phyloP scores from a whole-genome alignment of 2,113 vertebrate genomes.

The Podarcis muralis region DNA sequence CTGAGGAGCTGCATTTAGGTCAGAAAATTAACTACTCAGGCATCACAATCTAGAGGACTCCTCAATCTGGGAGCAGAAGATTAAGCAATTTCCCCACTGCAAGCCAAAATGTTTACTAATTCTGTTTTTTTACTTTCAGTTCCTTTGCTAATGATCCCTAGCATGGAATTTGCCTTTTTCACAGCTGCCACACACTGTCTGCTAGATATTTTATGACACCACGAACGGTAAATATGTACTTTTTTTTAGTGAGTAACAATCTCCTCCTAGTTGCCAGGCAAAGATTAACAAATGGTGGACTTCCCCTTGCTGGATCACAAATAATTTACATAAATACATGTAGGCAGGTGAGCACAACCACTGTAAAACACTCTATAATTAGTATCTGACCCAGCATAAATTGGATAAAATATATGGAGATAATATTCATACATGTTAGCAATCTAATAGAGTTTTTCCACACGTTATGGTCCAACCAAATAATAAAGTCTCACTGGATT shows the following conservation, averaged over 20 bases:
- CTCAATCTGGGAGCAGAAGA: slow-evolving; percentile 21
- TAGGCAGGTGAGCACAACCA: background rate
- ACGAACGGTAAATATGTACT: too few relatives aligned
- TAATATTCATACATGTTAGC: background rate
- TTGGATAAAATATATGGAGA: background rate
- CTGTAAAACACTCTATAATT: background rate
- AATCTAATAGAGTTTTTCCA: background rate
- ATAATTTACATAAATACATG: too few relatives aligned
- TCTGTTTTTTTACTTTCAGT: too few relatives aligned
- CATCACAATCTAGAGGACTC: background rate
- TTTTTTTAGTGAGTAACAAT: too few relatives aligned
- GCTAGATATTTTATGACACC: too few relatives aligned
- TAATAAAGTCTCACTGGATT: background rate
- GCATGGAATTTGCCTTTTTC: too few relatives aligned
- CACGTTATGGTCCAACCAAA: background rate
- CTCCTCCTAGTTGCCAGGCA: too few relatives aligned
- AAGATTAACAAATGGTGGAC: too few relatives aligned
- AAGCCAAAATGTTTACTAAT: too few relatives aligned
- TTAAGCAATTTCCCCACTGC: background rate
- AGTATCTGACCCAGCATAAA: background rate
- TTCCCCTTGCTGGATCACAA: too few relatives aligned
- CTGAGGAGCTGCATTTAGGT: slow-evolving; percentile 54
- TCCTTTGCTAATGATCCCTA: too few relatives aligned
- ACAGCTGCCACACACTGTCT: too few relatives aligned
- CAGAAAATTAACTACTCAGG: slow-evolving; percentile 54